Evolutionary conservation across 2,797 vertebrate genomes (phyloP).

Genomic region (Coreius guichenoti): DNA sequence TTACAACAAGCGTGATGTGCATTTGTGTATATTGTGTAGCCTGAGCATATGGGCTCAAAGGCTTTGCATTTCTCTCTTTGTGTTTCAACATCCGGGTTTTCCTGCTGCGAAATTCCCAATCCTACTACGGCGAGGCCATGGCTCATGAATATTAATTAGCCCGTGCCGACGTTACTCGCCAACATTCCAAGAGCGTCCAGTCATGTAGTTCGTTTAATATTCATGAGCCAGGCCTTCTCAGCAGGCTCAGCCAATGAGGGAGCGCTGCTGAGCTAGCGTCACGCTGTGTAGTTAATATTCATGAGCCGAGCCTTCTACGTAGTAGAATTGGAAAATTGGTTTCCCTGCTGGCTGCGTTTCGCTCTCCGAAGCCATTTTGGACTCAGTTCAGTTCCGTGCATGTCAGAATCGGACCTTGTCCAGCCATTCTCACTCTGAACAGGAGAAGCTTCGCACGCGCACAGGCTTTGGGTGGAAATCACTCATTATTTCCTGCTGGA

Average conservation of each 20-base stretch:
- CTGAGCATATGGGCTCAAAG: conserved; percentile 3
- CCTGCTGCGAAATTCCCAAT: conserved; percentile 59
- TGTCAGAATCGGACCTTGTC: conserved; percentile 56
- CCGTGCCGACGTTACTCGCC: background rate
- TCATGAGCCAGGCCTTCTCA: background rate
- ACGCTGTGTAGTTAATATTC: background rate
- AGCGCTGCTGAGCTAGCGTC: background rate
- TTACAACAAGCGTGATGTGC: background rate
- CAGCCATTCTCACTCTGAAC: conserved; percentile 49
- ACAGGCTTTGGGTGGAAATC: background rate
- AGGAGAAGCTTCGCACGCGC: conserved; percentile 42
- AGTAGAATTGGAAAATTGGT: conserved; percentile 59
- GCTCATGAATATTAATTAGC: conserved; percentile 1
- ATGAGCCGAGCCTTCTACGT: background rate
- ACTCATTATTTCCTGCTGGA: background rate
- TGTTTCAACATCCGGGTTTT: conserved; percentile 88
- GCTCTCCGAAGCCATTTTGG: conserved; percentile 85
- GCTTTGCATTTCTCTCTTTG: conserved; percentile 73
- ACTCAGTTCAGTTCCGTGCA: conserved; percentile 76
- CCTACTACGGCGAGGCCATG: conserved; percentile 15
- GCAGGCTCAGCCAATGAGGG: background rate
- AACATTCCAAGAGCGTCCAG: background rate
- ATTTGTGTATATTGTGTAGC: background rate
- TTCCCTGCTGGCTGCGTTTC: conserved; percentile 77
- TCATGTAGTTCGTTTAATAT: background rate